These are phyloP conservation scores for Lymantria dispar DNA, from an alignment of 2,888 invertebrate species.

Conservation along the genomic window DNA sequence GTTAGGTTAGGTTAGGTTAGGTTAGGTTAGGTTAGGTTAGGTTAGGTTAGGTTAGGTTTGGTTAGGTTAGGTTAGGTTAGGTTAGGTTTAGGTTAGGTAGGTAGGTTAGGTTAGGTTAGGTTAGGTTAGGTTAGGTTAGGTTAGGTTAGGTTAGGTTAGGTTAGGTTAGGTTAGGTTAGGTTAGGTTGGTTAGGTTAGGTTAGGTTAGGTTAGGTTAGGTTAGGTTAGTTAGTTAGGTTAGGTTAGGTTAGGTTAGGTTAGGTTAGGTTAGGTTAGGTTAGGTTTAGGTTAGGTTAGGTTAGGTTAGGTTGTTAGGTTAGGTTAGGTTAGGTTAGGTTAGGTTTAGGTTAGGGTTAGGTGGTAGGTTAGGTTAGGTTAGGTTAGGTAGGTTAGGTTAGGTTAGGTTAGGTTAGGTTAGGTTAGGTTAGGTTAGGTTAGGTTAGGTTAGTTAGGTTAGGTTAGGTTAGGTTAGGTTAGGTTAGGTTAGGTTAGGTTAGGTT, in stretches of 20 bases:
- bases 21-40: constrained; percentile 19
- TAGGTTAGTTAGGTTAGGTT: constrained; percentile 19
- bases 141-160: constrained; percentile 17
- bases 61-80: constrained; percentile 12
- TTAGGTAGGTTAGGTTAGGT: constrained; percentile 24
- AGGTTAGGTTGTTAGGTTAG: too few relatives aligned
- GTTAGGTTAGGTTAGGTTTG: constrained; percentile 17
- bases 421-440: constrained; percentile 26
- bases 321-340: constrained; percentile 21
- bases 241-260: constrained; percentile 28
- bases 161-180: constrained; percentile 27
- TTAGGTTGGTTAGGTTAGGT: constrained; percentile 21
- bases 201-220: constrained; percentile 26
- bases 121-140: constrained; percentile 24
- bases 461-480: constrained; percentile 18
- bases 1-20: constrained; percentile 23
- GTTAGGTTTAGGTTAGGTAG: constrained; percentile 22
- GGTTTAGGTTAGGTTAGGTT: constrained; percentile 20
- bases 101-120: constrained; percentile 26
- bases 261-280: constrained; percentile 28
- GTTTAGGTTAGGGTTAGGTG: constrained; percentile 16
- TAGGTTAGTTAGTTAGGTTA: constrained; percentile 30
- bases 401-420: constrained; percentile 26
- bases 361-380: constrained; percentile 23
- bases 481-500: constrained; percentile 19